phyloP scores from a whole-genome alignment of 2,888 invertebrate genomes.

The Iphiclides podalirius region DNA sequence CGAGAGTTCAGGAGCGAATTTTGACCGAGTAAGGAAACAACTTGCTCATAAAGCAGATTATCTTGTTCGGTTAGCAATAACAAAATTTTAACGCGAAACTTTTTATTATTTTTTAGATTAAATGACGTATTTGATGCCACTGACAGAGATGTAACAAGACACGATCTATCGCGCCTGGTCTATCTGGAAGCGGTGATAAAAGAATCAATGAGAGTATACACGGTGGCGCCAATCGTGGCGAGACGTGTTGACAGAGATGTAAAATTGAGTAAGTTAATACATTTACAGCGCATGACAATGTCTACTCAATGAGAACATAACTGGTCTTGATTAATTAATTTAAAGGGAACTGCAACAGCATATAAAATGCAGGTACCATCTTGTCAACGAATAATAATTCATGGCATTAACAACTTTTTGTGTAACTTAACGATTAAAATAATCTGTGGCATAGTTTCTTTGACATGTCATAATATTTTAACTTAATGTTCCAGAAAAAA shows the following conservation, averaged over 20 bases:
- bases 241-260: constrained; percentile 31
- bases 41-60: not conserved
- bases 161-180: constrained; percentile 35
- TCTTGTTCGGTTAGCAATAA: too few species aligned
- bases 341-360: too few species aligned
- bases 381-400: too few species aligned
- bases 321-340: too few species aligned
- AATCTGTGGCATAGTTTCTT: too few species aligned
- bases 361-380: too few species aligned
- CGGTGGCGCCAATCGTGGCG: constrained; percentile 29
- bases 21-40: not conserved
- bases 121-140: constrained; percentile 27
- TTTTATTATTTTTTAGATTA: not conserved
- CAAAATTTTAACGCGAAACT: too few species aligned
- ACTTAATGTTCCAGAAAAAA: constrained; percentile 25
- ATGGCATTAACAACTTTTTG: too few species aligned
- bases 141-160: constrained; percentile 32
- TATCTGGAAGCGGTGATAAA: constrained; percentile 42
- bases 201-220: constrained; percentile 36
- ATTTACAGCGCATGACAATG: too few species aligned
- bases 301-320: too few species aligned
- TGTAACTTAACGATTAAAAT: too few species aligned
- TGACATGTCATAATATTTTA: too few species aligned
- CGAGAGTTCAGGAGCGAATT: constrained; percentile 43
- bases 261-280: not conserved